Conservation (phyloP, 2,113 vertebrate species). For the Phalacrocorax brasilianus region DNA sequence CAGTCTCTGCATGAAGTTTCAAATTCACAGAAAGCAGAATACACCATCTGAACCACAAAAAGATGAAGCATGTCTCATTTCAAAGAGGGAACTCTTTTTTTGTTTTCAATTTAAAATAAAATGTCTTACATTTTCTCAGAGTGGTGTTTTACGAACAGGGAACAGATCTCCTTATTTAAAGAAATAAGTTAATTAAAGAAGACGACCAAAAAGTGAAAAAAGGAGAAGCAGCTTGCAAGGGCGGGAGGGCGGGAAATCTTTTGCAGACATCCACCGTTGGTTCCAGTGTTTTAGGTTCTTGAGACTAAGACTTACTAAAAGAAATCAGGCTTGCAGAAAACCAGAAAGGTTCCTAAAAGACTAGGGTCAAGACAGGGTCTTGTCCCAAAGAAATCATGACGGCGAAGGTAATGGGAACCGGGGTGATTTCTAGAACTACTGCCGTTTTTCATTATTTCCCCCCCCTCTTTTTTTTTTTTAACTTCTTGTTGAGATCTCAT, state of each 20-base stretch:
- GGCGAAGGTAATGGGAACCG: not conserved
- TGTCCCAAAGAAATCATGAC: not conserved
- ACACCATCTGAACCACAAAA: not conserved
- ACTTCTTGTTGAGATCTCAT: not conserved
- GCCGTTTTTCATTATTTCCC: accelerated
- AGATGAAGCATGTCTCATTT: not conserved
- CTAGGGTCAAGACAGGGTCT: not conserved
- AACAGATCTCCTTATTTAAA: slow-evolving; percentile 17
- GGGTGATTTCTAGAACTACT: not conserved
- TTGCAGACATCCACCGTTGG: not conserved
- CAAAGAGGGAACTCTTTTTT: not conserved
- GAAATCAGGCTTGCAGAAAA: not conserved
- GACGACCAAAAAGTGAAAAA: slow-evolving; percentile 3
- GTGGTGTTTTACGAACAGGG: not conserved
- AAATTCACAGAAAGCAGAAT: not conserved
- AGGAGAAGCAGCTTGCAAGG: not conserved
- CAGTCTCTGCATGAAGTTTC: not conserved
- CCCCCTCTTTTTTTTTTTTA: accelerated
- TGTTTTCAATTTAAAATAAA: slow-evolving; percentile 40
- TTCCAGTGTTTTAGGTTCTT: not conserved
- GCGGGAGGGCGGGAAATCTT: not conserved
- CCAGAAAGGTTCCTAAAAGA: not conserved
- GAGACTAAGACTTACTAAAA: not conserved
- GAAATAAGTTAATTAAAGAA: slow-evolving; percentile 8
- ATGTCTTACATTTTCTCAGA: slow-evolving; percentile 13